phyloP scores from a whole-genome alignment of 2,797 vertebrate genomes.

The Coregonus suidteri region DNA sequence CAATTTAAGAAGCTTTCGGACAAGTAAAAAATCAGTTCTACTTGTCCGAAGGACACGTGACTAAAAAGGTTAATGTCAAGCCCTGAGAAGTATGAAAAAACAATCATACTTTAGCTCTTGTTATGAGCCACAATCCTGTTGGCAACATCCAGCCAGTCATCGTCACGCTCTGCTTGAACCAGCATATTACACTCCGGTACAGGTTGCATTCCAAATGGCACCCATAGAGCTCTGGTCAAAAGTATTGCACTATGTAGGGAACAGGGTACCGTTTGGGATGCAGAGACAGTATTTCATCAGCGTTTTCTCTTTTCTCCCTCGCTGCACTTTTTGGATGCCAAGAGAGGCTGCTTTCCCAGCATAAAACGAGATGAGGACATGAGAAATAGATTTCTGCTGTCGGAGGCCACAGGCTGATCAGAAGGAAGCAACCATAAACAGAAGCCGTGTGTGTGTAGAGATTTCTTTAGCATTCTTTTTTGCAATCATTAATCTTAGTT shows the following conservation, averaged over 20 bases:
- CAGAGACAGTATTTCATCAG: slow-evolving; percentile 25
- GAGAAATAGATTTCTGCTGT: slow-evolving; percentile 4
- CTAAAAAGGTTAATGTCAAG: no score
- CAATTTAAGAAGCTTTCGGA: no score
- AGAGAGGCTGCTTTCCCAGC: slow-evolving; percentile 13
- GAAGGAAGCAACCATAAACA: neutral
- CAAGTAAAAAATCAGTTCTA: no score
- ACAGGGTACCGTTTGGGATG: neutral
- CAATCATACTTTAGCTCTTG: neutral
- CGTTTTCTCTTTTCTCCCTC: slow-evolving; percentile 23
- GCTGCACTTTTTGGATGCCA: slow-evolving; percentile 39
- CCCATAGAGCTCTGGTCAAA: neutral
- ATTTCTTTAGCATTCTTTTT: neutral
- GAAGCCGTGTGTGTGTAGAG: neutral
- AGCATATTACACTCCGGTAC: neutral
- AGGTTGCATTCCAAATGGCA: neutral
- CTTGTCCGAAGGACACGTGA: no score
- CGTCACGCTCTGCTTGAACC: slow-evolving; percentile 24
- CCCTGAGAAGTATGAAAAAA: no score
- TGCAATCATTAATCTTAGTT: neutral
- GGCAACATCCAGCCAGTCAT: slow-evolving; percentile 10
- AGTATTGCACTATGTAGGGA: neutral
- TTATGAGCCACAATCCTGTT: neutral
- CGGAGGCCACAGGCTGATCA: neutral
- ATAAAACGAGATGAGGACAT: slow-evolving; percentile 30